Evolutionary conservation across 1,140 invertebrate species (phyloP), one percentile per base, ranked within the genome.

Genomic region (Pissodes strobi): DNA sequence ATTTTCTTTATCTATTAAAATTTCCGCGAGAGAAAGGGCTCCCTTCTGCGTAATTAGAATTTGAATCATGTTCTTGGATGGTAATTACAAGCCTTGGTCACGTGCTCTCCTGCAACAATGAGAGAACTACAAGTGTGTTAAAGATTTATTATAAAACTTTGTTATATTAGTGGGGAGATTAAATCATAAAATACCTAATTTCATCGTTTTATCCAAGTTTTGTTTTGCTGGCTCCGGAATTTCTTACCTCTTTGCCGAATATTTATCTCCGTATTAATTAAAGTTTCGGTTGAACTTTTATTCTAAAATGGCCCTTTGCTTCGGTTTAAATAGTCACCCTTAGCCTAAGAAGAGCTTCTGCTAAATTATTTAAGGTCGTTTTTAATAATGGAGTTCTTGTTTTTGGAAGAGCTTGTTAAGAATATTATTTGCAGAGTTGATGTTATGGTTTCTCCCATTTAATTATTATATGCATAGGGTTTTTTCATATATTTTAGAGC

Each of bases 101-200:
- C 49, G 49, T 56, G 51, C 39, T 41, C 10, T 21, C 51, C 45
- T 39, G 38, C 39, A 43, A 19, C 46, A 41, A 62, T 27, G 18
- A 45, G 30, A 52, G 48, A 43, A 55, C 37, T 48, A 48, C 60
- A 55, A 63, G 60, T 49, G 60, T 55, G 60, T 63, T 46, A 23
- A 46, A 63, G 60, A 63, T 63, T 63, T 63, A 63, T 63, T 63
- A 63, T 63, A 45, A 63, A 63, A 63, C 49, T 63, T 63, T 63
- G 60, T 63, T 63, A 63, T 46, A 63, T 62, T 62, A 62, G 49
- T 63, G 51, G 60, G 39, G 51, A 63, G 49, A 63, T 63, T 63
- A 63, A 63, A 63, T 56, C 60, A 51, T 63, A 63, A 63, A 63
- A 46, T 63, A 63, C 39, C 60, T 49, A 41, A 55, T 63, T 63